Conservation (phyloP, 2,113 vertebrate species). For the Maylandia zebra region DNA sequence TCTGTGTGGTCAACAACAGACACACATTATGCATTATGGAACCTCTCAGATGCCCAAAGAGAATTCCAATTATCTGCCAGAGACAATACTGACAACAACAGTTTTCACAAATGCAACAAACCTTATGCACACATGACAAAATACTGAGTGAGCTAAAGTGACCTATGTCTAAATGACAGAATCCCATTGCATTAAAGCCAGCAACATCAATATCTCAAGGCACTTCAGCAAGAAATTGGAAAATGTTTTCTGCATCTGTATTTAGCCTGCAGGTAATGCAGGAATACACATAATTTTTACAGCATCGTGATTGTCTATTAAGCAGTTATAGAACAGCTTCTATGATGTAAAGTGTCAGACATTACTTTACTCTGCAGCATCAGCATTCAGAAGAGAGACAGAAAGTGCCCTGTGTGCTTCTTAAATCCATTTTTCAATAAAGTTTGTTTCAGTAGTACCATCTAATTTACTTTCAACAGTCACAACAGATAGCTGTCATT, state of each 20-base stretch:
- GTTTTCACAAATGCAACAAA: background rate
- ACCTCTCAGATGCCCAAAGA: background rate
- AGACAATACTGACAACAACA: background rate
- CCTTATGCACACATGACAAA: background rate
- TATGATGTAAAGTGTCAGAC: background rate
- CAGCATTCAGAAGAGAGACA: background rate
- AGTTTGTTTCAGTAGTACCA: background rate
- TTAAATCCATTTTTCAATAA: background rate
- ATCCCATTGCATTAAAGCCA: background rate
- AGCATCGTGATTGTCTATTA: background rate
- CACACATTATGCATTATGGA: background rate
- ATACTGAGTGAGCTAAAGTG: background rate
- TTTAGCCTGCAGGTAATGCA: background rate
- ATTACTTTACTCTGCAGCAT: background rate
- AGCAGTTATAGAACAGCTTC: background rate
- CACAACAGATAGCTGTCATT: background rate
- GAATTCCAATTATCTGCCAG: background rate
- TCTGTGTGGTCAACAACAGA: background rate
- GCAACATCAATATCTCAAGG: background rate
- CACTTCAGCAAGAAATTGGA: background rate
- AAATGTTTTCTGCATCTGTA: background rate
- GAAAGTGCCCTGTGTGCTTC: constrained; percentile 41
- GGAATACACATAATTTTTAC: background rate
- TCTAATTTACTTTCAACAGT: background rate
- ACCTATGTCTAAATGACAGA: background rate